Evolutionary conservation across 35 echinoderm and acorn worm genomes (phyloP).

Genomic region (Ptychodera flava): DNA sequence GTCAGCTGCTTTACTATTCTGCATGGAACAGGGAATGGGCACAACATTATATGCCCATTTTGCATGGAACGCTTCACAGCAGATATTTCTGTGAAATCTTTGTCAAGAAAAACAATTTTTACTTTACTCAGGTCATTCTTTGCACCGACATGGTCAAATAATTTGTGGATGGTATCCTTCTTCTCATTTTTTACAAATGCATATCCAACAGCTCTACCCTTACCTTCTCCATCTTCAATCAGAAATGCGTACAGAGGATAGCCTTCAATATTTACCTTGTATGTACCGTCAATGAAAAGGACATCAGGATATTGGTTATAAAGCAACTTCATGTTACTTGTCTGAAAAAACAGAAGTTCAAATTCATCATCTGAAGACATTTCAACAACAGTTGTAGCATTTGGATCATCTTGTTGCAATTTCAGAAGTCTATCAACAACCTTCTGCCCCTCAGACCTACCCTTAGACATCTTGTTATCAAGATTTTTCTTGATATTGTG

Average conservation of each 20-base stretch:
- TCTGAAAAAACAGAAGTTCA: not conserved
- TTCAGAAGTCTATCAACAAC: not conserved
- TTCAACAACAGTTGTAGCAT: not conserved
- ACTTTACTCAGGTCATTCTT: not conserved
- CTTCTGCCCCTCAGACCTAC: not conserved
- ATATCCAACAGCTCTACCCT: not conserved
- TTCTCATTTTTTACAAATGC: not conserved
- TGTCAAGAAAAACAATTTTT: not conserved
- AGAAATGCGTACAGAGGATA: not conserved
- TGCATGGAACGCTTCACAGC: not conserved
- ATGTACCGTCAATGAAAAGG: not conserved
- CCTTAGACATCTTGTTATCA: not conserved
- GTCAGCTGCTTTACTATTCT: too few species aligned
- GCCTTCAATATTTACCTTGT: not conserved
- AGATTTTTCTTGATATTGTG: not conserved
- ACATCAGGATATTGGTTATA: not conserved
- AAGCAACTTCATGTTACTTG: not conserved
- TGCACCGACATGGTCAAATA: not conserved
- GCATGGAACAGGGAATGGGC: not conserved
- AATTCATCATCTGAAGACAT: not conserved
- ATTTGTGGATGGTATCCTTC: not conserved
- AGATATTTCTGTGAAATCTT: not conserved
- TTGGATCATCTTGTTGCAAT: not conserved
- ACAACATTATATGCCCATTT: not conserved
- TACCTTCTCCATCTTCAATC: not conserved